phyloP scores from a whole-genome alignment of 53 echinoderm and acorn worm genomes.

The Patiria pectinifera region DNA sequence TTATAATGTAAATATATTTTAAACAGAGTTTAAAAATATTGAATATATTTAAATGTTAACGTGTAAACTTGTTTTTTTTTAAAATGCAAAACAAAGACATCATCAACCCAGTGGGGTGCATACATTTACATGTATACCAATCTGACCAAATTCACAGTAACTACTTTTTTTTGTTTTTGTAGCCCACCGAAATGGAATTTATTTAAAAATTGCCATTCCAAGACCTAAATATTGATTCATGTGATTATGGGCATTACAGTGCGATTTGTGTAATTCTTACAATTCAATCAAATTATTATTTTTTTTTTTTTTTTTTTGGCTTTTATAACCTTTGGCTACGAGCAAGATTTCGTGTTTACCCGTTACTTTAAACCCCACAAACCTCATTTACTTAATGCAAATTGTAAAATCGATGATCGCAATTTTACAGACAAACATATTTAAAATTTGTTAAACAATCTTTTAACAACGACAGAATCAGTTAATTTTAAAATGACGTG shows the following conservation, averaged over 20 bases:
- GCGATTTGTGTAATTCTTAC: neutral
- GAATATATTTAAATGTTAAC: slow-evolving; percentile 48
- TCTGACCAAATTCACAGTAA: neutral
- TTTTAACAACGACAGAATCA: too few species aligned
- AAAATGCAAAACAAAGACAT: too few species aligned
- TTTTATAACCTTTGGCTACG: neutral
- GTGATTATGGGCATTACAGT: neutral
- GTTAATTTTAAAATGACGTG: too few species aligned
- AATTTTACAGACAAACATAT: too few species aligned
- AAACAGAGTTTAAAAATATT: slow-evolving; percentile 59
- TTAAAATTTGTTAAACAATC: too few species aligned
- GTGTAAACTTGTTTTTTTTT: neutral
- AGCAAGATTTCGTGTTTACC: neutral
- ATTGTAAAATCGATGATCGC: neutral
- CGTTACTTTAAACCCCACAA: neutral
- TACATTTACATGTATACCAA: neutral
- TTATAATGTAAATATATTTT: slow-evolving; percentile 64
- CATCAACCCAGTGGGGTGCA: neutral
- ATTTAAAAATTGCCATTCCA: neutral
- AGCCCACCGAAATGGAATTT: neutral
- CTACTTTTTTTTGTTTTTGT: neutral
- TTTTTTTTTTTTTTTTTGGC: neutral
- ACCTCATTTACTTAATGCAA: neutral
- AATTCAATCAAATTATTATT: neutral
- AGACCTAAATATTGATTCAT: neutral